phyloP scores from a whole-genome alignment of 1,140 invertebrate genomes.

The Dinoponera quadriceps region DNA sequence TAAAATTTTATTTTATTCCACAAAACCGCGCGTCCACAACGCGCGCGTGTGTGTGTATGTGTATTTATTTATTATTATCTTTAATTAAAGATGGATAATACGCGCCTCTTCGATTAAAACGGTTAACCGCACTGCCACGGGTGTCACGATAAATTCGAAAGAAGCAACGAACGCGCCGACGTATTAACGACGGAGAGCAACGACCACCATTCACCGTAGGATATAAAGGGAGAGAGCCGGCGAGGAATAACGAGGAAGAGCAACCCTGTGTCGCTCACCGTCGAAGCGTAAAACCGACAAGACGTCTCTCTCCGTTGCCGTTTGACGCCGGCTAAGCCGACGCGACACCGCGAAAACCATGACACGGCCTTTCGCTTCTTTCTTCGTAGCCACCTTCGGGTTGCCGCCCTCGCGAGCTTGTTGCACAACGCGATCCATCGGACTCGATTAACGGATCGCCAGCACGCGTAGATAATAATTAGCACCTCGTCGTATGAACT shows the following conservation, averaged over 20 bases:
- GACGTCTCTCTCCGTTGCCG: conserved; percentile 79
- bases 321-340: conserved; percentile 81
- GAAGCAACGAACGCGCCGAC: not conserved
- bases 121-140: not conserved
- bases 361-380: conserved; percentile 80
- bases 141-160: not conserved
- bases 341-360: conserved; percentile 84
- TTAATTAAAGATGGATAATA: not conserved
- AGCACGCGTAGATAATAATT: conserved; percentile 19
- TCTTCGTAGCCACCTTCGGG: conserved; percentile 53
- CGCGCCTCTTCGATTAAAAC: not conserved
- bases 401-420: conserved; percentile 44
- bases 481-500: not conserved
- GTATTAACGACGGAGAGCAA: not conserved
- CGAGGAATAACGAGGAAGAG: conserved; percentile 40
- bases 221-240: no score
- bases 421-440: conserved; percentile 63
- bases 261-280: conserved; percentile 70
- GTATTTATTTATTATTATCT: no score
- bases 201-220: no score
- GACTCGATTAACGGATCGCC: conserved; percentile 30
- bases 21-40: not conserved
- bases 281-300: conserved; percentile 84
- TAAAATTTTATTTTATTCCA: not conserved
- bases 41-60: not conserved